A percentile compares a stretch with the other conserved stretches of the same genome.
Conservation (phyloP, 2,888 invertebrate species). For the Eutolmus rufibarbis region DNA sequence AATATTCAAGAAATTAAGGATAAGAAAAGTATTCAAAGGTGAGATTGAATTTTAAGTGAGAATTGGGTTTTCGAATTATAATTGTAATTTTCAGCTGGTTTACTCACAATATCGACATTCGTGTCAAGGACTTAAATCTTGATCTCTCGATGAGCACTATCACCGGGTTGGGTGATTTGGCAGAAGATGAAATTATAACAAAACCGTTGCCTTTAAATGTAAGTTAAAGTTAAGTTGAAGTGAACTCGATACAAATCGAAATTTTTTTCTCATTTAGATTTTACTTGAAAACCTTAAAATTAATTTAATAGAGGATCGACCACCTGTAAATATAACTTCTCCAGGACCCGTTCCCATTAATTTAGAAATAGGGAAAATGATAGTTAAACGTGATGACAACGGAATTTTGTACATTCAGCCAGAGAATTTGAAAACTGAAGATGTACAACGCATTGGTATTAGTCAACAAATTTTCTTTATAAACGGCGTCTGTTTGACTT, state of each 20-base stretch:
- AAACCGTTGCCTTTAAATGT: constrained; percentile 85
- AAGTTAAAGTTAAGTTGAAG: constrained; percentile 49
- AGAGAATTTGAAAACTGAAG: constrained; percentile 33
- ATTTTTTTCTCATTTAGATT: constrained; percentile 64
- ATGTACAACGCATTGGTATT: neutral
- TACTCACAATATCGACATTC: constrained; percentile 67
- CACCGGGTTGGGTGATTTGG: constrained; percentile 79
- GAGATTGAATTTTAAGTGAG: neutral
- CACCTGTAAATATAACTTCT: constrained; percentile 79
- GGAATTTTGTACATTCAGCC: constrained; percentile 80
- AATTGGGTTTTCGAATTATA: neutral
- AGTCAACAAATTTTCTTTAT: neutral
- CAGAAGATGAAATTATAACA: constrained; percentile 85
- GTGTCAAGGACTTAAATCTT: constrained; percentile 71
- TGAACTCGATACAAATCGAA: neutral
- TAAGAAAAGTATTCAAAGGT: constrained; percentile 60
- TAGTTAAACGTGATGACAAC: constrained; percentile 73
- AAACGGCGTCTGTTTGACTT: too few species aligned
- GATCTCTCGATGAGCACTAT: constrained; percentile 83
- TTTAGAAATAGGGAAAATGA: constrained; percentile 74
- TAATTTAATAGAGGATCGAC: constrained; percentile 83
- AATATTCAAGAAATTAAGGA: constrained; percentile 54
- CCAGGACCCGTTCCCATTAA: constrained; percentile 83
- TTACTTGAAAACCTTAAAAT: constrained; percentile 77
- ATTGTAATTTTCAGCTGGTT: constrained; percentile 56